phyloP scores from a whole-genome alignment of 2,797 vertebrate genomes.

The Adrianichthys oophorus region DNA sequence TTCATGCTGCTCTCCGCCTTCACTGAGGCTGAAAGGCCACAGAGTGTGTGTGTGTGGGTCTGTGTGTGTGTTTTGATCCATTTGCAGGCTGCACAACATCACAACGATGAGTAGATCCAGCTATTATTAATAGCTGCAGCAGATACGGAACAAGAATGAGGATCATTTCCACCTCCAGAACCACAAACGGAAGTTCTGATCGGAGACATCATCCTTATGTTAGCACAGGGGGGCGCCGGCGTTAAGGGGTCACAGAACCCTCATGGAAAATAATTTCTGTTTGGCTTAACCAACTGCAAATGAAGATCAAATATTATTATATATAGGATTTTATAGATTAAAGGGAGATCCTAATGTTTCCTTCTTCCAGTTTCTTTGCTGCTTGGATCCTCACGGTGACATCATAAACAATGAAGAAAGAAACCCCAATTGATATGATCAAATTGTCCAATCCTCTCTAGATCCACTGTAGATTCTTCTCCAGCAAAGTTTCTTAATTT shows the following conservation, averaged over 20 bases:
- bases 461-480: no score
- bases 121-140: slow-evolving; percentile 16
- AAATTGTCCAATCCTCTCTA: no score
- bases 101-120: slow-evolving; percentile 13
- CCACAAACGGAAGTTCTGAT: no score
- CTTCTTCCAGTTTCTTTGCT: no score
- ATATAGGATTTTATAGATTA: no score
- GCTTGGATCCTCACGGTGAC: no score
- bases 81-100: slow-evolving; percentile 4
- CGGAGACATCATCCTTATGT: no score
- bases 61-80: slow-evolving; percentile 7
- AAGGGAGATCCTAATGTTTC: neutral
- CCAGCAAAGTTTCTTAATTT: no score
- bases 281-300: neutral
- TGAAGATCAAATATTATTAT: no score
- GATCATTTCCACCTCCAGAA: neutral
- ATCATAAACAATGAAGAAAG: no score
- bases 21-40: slow-evolving; percentile 34
- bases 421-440: no score
- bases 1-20: slow-evolving; percentile 49
- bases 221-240: neutral
- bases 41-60: slow-evolving; percentile 9
- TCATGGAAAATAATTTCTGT: no score
- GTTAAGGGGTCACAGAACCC: neutral
- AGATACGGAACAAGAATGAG: neutral